Percentiles rank a stretch among this genome's conserved stretches.
phyloP scores from a whole-genome alignment of 2,113 vertebrate genomes.

The Apteryx owenii region DNA sequence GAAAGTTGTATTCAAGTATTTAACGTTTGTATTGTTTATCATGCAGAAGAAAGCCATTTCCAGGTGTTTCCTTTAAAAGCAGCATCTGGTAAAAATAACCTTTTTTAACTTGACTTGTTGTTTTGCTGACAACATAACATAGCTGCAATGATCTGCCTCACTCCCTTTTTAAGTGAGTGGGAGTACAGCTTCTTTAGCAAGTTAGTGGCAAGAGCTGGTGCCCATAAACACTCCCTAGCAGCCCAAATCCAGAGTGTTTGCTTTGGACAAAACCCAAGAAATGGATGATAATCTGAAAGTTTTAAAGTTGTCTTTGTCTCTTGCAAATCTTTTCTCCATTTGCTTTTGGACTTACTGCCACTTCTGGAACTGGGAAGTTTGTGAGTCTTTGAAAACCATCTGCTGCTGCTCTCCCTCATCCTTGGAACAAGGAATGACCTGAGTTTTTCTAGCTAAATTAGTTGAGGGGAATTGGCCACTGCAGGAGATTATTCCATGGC shows the following conservation, averaged over 20 bases:
- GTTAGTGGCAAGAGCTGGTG: background rate
- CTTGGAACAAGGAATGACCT: background rate
- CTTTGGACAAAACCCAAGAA: background rate
- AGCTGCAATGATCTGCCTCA: background rate
- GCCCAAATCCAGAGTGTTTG: background rate
- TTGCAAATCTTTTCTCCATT: background rate
- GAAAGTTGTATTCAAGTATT: background rate
- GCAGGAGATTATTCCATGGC: background rate
- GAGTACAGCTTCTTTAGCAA: background rate
- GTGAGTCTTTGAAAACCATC: background rate
- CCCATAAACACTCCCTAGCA: background rate
- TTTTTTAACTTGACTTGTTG: background rate
- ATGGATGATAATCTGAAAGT: background rate
- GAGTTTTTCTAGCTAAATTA: background rate
- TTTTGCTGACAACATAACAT: background rate
- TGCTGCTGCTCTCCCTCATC: background rate
- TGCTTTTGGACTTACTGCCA: background rate
- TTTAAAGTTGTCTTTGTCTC: background rate
- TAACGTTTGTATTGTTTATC: background rate
- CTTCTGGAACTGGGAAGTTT: background rate
- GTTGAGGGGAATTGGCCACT: background rate
- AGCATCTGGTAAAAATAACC: background rate
- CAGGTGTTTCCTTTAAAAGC: constrained; percentile 2
- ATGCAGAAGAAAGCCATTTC: background rate
- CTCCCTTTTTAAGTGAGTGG: background rate